Conservation (phyloP, 2,113 vertebrate species). For the Plecturocebus donacophilus region DNA sequence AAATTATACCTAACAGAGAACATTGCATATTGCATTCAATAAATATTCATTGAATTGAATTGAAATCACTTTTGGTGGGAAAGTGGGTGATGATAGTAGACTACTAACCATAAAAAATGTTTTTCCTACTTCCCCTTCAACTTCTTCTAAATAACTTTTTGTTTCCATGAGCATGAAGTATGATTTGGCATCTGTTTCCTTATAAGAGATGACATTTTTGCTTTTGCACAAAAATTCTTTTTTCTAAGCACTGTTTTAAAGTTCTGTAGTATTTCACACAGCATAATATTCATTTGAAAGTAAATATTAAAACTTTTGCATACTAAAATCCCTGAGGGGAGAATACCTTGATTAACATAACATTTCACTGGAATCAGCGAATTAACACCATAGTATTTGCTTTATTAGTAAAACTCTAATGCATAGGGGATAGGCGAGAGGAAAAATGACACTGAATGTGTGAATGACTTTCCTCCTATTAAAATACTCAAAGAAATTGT, state of each 20-base stretch:
- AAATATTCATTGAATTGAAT: constrained; percentile 19
- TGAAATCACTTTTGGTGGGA: background rate
- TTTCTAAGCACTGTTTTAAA: constrained; percentile 56
- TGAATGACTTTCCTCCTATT: constrained; percentile 50
- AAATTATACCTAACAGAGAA: background rate
- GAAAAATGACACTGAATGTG: constrained; percentile 51
- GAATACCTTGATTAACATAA: constrained; percentile 61
- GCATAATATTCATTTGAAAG: constrained; percentile 66
- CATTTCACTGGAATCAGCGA: constrained; percentile 65
- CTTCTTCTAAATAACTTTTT: constrained; percentile 39
- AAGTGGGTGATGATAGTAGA: constrained; percentile 7
- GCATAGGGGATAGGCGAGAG: background rate
- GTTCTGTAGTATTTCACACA: constrained; percentile 29
- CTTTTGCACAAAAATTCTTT: background rate
- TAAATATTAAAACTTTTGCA: constrained; percentile 66
- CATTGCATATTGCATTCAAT: background rate
- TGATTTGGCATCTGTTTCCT: constrained; percentile 32
- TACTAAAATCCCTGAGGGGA: constrained; percentile 59
- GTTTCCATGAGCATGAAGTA: background rate
- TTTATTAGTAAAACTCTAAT: constrained; percentile 68
- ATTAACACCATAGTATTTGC: constrained; percentile 63
- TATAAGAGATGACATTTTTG: constrained; percentile 19
- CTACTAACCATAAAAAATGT: constrained; percentile 27
- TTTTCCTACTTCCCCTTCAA: constrained; percentile 34
- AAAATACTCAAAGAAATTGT: constrained; percentile 52